Evolutionary conservation across 2,888 invertebrate genomes (phyloP), one percentile per base, ranked within the genome.

Genomic region (Brenthis hecate): DNA sequence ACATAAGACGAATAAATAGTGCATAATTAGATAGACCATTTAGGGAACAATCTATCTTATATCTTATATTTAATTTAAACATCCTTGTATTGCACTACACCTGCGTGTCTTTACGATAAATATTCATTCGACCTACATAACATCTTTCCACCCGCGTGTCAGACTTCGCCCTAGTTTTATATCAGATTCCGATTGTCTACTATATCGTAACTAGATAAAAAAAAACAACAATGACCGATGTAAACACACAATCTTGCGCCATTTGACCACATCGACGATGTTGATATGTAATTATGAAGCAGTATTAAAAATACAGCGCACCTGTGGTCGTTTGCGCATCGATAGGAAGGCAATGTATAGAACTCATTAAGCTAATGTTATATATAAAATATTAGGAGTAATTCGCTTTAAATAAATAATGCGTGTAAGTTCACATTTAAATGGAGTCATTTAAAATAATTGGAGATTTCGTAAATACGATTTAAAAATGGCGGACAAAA

Each of bases 151-250:
- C 61, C 72, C 69, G 60, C 57, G 69, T 69, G 74, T 66, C 71
- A 70, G 68, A 56, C 43, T 64, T 68, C 77, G 80, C 62, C 75
- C 80, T 72, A 80, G 75, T 81, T 83, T 73, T 11, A 68, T 55
- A 73, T 78, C 77, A 77, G 73, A 68, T 66, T 66, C 53, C 77
- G 69, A 81, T 81, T 83, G 81, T 84, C 65, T n/a, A 70, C 72
- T 50, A 47, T 56, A 76, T 77, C 72, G 74, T 74, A 73, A 76
- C 66, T 72, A 70, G 69, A 72, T 72, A 70, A 67, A 63, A 70
- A 67, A 63, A 56, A 63, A 48, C 28, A 58, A 69, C 69, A 69
- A 65, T 65, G 50, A 13, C 50, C 48, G 28, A 66, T 63, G 57
- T 51, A 28, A 16, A 55, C 43, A 64, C 28, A 36, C 16, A 36